These are phyloP conservation scores for Metallyticus violacea DNA, from an alignment of 2,888 invertebrate species.

Conservation along the genomic window DNA sequence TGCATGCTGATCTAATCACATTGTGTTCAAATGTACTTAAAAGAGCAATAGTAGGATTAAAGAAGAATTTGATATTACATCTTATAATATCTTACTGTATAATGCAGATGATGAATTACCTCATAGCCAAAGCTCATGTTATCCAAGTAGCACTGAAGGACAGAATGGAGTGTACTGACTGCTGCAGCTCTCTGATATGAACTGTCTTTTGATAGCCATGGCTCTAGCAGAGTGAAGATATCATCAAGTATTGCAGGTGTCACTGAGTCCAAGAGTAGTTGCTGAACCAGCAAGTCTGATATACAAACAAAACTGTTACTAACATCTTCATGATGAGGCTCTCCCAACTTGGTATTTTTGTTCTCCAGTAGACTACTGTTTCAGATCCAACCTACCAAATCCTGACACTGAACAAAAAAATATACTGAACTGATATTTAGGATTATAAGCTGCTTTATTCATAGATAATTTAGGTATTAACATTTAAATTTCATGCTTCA, in stretches of 20 bases:
- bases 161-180: constrained; percentile 47
- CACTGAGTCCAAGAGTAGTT: constrained; percentile 64
- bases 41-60: too few relatives aligned
- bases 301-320: background rate
- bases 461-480: background rate
- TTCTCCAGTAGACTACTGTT: background rate
- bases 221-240: constrained; percentile 62
- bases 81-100: too few relatives aligned
- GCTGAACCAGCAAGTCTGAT: constrained; percentile 56
- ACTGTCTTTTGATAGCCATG: constrained; percentile 66
- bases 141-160: constrained; percentile 59
- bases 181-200: constrained; percentile 66
- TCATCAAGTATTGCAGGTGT: constrained; percentile 71
- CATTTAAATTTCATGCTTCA: background rate
- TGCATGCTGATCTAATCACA: too few relatives aligned
- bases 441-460: background rate
- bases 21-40: too few relatives aligned
- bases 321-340: background rate
- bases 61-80: too few relatives aligned
- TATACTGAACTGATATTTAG: background rate
- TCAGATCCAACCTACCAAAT: background rate
- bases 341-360: background rate
- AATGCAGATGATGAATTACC: too few relatives aligned
- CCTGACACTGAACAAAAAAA: too few relatives aligned
- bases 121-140: constrained; percentile 70